Percentiles rank a stretch among this genome's conserved stretches.
Conservation (phyloP, 1,140 invertebrate species). For the Bombyx mori region ASM3026992v2 NC_085110.1:18079001-18079500, state of each 20-base stretch:
- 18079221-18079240: slow-evolving; percentile 99
- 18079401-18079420: no score
- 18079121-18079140: slow-evolving; percentile 92
- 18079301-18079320: no score
- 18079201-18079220: slow-evolving; percentile 75
- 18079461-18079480: no score
- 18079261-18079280: slow-evolving; percentile 97
- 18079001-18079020: slow-evolving; percentile 96
- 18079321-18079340: no score
- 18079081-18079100: not conserved
- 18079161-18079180: slow-evolving; percentile 95
- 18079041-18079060: slow-evolving; percentile 85
- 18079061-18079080: not conserved
- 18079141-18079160: slow-evolving; percentile 89
- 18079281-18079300: slow-evolving; percentile 21
- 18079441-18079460: no score
- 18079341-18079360: no score
- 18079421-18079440: no score
- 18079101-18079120: not conserved
- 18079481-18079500: no score
- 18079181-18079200: slow-evolving; percentile 94
- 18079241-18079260: slow-evolving; percentile 92
- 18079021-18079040: slow-evolving; percentile 91
- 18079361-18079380: no score
- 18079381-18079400: no score